phyloP scores from a whole-genome alignment of 2,797 vertebrate species.

The Lutjanus argentimaculatus region DNA sequence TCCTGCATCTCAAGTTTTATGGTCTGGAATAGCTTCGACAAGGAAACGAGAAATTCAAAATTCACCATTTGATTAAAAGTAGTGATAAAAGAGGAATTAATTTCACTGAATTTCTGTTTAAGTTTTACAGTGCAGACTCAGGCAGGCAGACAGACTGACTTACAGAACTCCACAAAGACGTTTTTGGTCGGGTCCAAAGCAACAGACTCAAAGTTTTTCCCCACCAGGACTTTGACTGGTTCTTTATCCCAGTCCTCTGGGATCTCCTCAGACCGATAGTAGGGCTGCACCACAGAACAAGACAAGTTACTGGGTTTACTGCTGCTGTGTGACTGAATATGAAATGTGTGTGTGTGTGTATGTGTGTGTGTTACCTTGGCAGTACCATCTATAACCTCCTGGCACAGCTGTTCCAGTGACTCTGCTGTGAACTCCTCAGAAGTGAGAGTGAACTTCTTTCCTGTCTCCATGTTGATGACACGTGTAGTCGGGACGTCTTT shows the following conservation, averaged over 20 bases:
- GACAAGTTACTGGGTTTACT: neutral
- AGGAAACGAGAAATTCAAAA: neutral
- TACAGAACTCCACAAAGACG: constrained; percentile 96
- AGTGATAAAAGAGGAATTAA: neutral
- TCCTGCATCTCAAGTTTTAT: neutral
- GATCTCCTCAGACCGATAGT: constrained; percentile 87
- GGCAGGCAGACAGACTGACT: constrained; percentile 69
- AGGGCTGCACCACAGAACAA: constrained; percentile 76
- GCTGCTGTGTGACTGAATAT: neutral
- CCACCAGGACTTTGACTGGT: constrained; percentile 92
- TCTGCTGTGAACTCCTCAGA: constrained; percentile 58
- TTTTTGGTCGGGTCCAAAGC: constrained; percentile 92
- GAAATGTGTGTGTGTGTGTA: constrained; percentile 2
- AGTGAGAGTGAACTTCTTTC: constrained; percentile 86
- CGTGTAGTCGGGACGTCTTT: constrained; percentile 85
- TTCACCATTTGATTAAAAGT: neutral
- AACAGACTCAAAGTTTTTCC: constrained; percentile 93
- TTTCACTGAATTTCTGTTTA: neutral
- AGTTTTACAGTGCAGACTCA: constrained; percentile 5
- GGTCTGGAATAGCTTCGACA: neutral
- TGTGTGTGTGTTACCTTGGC: constrained; percentile 85
- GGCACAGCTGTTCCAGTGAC: constrained; percentile 82
- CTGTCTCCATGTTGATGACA: constrained; percentile 87
- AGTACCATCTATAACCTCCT: constrained; percentile 83
- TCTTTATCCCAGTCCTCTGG: constrained; percentile 92